Conservation (phyloP, 2,888 invertebrate species). For the Acrobasis consociella region DNA sequence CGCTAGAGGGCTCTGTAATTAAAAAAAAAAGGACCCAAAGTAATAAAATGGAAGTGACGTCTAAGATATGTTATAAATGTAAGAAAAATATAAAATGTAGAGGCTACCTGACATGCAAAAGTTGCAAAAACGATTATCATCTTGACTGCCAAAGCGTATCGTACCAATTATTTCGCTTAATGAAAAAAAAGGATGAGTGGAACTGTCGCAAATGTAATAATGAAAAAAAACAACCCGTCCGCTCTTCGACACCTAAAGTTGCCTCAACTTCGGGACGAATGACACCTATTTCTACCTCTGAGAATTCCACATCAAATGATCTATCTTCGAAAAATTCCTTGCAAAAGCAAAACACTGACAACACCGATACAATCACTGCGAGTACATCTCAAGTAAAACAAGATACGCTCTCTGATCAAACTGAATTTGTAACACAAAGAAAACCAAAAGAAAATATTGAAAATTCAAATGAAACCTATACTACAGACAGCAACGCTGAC, state of each 20-base stretch:
- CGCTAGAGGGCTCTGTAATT: no score
- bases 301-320: no score
- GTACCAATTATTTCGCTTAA: no score
- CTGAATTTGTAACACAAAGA: not conserved
- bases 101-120: no score
- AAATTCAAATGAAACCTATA: not conserved
- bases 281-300: not conserved
- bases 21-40: no score
- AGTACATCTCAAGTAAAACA: not conserved
- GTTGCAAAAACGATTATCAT: no score
- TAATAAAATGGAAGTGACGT: no score
- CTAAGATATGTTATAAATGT: no score
- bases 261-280: not conserved
- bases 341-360: not conserved
- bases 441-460: not conserved
- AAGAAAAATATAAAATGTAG: no score
- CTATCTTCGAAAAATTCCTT: not conserved
- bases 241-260: not conserved
- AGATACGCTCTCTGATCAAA: not conserved
- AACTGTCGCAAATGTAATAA: slow-evolving; percentile 8
- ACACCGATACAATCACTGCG: not conserved
- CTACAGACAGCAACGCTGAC: not conserved
- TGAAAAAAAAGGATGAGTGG: no score
- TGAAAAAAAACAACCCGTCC: slow-evolving; percentile 6
- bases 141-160: no score